Evolutionary conservation across 2,888 invertebrate genomes (phyloP), one percentile per base, ranked within the genome.

Genomic region (Melikaiella ostensackeni): DNA sequence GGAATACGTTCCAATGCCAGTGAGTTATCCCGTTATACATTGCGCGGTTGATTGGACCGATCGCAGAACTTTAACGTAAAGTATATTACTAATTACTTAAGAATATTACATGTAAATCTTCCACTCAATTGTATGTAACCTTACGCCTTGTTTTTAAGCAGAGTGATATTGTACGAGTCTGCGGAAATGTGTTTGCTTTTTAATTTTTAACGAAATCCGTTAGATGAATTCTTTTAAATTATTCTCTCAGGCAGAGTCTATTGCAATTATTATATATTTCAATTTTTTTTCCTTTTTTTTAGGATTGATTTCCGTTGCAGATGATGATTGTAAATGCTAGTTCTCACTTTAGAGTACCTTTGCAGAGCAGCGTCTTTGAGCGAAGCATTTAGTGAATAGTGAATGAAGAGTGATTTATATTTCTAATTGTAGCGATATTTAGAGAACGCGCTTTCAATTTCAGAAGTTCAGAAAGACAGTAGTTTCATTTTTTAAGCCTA

Each of bases 1-100:
- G 42, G 85, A 87, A 21, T 89, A 88, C 76, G 82, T 84, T 8
- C 82, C 85, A 8, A 86, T 84, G 79, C 81, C 84, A 27, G 78
- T 83, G 27, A 81, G 75, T 46, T 83, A 80, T 70, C 84, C 83
- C n/a, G 81, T 84, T 11, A 81, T 84, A 77, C 83, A 82, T 64
- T 84, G 83, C 70, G 64, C 76, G n/a, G 80, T 82, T 5, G 74
- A 74, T 38, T 66, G 70, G 70, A 50, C 46, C 46, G 70, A 70
- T 19, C 46, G 70, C 27, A 70, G 70, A 70, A 70, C 70, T 70
- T 46, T 70, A n/a, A 70, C 70, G 30, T 70, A 70, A 70, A 64
- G 27, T 35, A 35, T 11, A 19, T 66, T 46, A 46, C 19, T 30
- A 30, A 27, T 27, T 27, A 66, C 8, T 66, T 27, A 19, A 46